phyloP scores from a whole-genome alignment of 2,797 vertebrate species.

The Rhinogobio ventralis region DNA sequence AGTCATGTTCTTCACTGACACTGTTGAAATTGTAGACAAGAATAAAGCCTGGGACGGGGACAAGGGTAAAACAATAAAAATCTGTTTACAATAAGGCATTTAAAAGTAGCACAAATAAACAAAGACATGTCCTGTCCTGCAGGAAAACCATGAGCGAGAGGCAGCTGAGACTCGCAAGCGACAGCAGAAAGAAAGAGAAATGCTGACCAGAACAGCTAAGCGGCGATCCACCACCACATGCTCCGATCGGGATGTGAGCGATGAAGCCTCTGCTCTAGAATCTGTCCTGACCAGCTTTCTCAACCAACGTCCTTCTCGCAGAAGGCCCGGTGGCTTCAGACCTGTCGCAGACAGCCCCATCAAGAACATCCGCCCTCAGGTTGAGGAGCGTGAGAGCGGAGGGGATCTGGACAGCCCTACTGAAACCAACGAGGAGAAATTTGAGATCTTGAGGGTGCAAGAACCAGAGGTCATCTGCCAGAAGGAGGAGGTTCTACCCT shows the following conservation, averaged over 20 bases:
- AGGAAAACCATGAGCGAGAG: constrained; percentile 79
- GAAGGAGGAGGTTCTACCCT: neutral
- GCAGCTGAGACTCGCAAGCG: constrained; percentile 67
- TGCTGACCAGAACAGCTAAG: constrained; percentile 59
- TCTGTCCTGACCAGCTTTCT: constrained; percentile 74
- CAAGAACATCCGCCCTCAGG: neutral
- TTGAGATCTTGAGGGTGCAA: neutral
- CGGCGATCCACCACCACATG: constrained; percentile 66
- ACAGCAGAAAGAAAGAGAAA: constrained; percentile 66
- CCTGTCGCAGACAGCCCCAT: constrained; percentile 47
- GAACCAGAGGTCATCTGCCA: constrained; percentile 4
- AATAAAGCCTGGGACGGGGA: neutral
- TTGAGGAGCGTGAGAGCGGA: constrained; percentile 12
- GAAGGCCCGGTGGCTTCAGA: constrained; percentile 57
- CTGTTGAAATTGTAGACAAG: neutral
- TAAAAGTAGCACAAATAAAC: neutral
- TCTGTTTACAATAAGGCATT: neutral
- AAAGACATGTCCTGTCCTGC: neutral
- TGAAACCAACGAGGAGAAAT: neutral
- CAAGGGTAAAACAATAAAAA: neutral
- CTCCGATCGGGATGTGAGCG: constrained; percentile 56
- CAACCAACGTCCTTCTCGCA: constrained; percentile 58
- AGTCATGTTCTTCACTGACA: neutral
- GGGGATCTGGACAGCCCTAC: neutral
- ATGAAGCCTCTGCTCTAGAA: constrained; percentile 69